Evolutionary conservation across 2,888 invertebrate species (phyloP).

Genomic region (Lobophora halterata): DNA sequence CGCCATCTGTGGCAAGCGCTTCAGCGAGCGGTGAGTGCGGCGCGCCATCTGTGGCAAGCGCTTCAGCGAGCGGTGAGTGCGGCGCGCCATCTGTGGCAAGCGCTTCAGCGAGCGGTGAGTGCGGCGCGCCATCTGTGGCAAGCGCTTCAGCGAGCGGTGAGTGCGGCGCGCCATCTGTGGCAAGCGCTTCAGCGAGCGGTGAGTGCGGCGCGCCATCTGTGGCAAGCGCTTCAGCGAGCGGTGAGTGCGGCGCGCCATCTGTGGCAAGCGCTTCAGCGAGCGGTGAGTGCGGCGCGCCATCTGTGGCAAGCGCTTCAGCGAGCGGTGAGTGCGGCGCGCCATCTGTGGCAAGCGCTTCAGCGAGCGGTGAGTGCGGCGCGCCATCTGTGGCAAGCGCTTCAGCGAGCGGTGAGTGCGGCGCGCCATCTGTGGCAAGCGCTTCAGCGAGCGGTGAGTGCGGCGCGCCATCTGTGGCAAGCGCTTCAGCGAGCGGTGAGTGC

Average conservation of each 20-base stretch:
- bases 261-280: slow-evolving; percentile 84
- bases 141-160: slow-evolving; percentile 81
- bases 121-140: slow-evolving; percentile 78
- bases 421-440: slow-evolving; percentile 83
- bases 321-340: slow-evolving; percentile 78
- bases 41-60: slow-evolving; percentile 80
- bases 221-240: slow-evolving; percentile 82
- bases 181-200: slow-evolving; percentile 84
- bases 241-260: slow-evolving; percentile 80
- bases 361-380: slow-evolving; percentile 82
- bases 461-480: slow-evolving; percentile 80
- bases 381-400: slow-evolving; percentile 80
- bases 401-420: slow-evolving; percentile 79
- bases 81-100: slow-evolving; percentile 84
- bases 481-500: slow-evolving; percentile 78
- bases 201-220: slow-evolving; percentile 79
- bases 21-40: slow-evolving; percentile 83
- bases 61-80: slow-evolving; percentile 78
- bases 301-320: slow-evolving; percentile 82
- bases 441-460: slow-evolving; percentile 83
- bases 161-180: slow-evolving; percentile 83
- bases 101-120: slow-evolving; percentile 84
- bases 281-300: slow-evolving; percentile 81
- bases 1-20: slow-evolving; percentile 83
- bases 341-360: slow-evolving; percentile 85